Evolutionary conservation across 1,140 invertebrate species (phyloP), one percentile per base, ranked within the genome.

Genomic region (Papilio helenus): DNA sequence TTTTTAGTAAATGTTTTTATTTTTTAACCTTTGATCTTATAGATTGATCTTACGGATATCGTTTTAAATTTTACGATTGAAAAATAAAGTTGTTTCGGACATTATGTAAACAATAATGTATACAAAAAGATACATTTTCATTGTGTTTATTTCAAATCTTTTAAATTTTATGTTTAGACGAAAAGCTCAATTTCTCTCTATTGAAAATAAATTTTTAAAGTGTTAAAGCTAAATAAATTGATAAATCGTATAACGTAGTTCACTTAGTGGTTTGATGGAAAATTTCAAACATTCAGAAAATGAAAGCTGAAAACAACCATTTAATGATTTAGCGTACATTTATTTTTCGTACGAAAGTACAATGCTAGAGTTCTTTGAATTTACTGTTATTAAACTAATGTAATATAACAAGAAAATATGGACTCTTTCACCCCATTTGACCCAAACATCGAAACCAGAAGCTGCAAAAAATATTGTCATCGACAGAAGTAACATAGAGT

Each of bases 241-340:
- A 65, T 65, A 18, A 65, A 29, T 16, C 16, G 26, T 29, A 1
- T 34, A 29, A 34, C 23, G 61, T 29, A 10, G 26, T 68, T 16
- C 61, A 68, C 61, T 68, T 68, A 16, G 58, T 65, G 23, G 3
- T 29, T 29, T 68, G 61, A 68, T 68, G 61, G 61, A 68, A 18
- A 29, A 68, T 68, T 68, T 68, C 14, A 29, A 68, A 68, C 61
- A 26, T 61, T 61, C 23, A 26, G 58, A 61, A 61, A 61, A 61
- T 26, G 10, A 14, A 26, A 29, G 61, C 14, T 16, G 61, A 68
- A 68, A 68, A 68, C 4, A 68, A 68, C 23, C 29, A 29, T 29
- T 29, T 68, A 29, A 68, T 68, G 4, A 68, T 68, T 68, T 29
- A 61, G 26, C 10, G 3, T 26, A 61, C 55, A 58, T 23, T 61